phyloP scores from a whole-genome alignment of 2,888 invertebrate species.

The Norana najaformis region DNA sequence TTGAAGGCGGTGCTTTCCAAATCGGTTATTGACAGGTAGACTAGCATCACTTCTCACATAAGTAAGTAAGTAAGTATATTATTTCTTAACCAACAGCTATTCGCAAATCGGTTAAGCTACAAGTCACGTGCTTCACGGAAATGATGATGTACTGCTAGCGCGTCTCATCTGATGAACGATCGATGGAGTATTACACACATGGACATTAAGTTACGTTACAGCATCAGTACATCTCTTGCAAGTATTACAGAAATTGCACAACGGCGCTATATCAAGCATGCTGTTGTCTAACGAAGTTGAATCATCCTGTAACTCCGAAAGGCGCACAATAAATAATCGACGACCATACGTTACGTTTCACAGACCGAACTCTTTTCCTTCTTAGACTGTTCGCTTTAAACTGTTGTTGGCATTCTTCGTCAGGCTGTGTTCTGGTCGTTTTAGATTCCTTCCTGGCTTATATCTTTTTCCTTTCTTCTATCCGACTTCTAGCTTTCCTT shows the following conservation, averaged over 20 bases:
- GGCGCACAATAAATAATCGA: background rate
- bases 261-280: background rate
- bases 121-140: too few species aligned
- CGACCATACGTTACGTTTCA: background rate
- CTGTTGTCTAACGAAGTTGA: background rate
- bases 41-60: background rate
- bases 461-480: background rate
- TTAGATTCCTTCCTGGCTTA: background rate
- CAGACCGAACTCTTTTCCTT: background rate
- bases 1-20: background rate
- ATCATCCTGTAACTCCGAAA: background rate
- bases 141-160: too few species aligned
- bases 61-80: too few species aligned
- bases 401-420: background rate
- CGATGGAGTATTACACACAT: too few species aligned
- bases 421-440: background rate
- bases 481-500: background rate
- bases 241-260: background rate
- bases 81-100: too few species aligned
- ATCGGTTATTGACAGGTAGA: background rate
- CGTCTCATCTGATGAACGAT: too few species aligned
- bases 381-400: background rate
- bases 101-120: too few species aligned
- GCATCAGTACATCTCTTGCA: background rate
- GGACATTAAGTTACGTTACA: background rate